Percentiles rank a stretch among this genome's conserved stretches.
phyloP scores from a whole-genome alignment of 2,797 vertebrate species.

The Lophotriccus pileatus region DNA sequence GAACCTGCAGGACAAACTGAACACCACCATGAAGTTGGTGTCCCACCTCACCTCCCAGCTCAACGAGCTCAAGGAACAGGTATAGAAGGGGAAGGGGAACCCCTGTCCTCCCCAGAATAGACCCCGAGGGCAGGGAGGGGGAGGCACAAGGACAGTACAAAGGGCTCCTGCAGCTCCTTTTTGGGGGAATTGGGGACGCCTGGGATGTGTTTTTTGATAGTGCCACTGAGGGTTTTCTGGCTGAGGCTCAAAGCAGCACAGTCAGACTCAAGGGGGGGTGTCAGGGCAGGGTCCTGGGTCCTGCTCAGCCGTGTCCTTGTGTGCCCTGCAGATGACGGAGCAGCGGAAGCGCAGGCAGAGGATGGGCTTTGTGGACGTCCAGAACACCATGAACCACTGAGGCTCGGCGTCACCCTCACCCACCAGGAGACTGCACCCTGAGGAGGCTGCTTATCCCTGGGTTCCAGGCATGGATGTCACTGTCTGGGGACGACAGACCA shows the following conservation, averaged over 20 bases:
- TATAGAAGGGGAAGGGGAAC: conserved; percentile 1
- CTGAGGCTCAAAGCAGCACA: neutral
- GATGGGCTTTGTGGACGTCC: conserved; percentile 83
- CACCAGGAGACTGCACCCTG: neutral
- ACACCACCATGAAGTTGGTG: conserved; percentile 91
- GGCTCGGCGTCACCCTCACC: neutral
- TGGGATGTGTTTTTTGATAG: neutral
- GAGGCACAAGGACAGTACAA: neutral
- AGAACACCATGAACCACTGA: conserved; percentile 79
- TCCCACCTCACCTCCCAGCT: conserved; percentile 86
- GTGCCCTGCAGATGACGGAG: conserved; percentile 79
- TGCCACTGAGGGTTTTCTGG: neutral
- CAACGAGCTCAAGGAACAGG: conserved; percentile 95
- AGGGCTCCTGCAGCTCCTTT: neutral
- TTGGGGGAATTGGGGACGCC: neutral
- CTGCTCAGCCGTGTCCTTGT: neutral
- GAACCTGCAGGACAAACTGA: conserved; percentile 91
- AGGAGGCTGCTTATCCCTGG: neutral
- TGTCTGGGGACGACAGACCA: neutral
- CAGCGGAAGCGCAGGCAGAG: conserved; percentile 82
- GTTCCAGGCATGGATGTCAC: neutral
- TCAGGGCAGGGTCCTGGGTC: neutral
- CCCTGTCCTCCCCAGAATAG: neutral
- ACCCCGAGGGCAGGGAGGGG: neutral
- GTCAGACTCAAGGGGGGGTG: neutral